Conservation (phyloP, 2,113 vertebrate species). For the Porphyrio hochstetteri region DNA sequence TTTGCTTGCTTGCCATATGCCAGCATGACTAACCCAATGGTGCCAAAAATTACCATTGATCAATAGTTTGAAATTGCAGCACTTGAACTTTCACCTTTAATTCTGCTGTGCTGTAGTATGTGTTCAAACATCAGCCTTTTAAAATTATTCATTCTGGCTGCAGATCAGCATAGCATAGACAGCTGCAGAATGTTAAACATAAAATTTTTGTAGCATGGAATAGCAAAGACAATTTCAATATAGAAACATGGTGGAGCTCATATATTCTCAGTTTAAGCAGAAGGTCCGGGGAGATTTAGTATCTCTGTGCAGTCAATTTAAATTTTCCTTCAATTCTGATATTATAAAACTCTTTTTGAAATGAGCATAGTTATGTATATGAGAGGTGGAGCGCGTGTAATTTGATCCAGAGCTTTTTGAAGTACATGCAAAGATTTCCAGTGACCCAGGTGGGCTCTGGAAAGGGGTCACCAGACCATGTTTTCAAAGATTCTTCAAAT, state of each 20-base stretch:
- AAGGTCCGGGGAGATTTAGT: background rate
- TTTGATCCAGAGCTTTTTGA: background rate
- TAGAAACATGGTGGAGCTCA: background rate
- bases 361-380: background rate
- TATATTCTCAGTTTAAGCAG: background rate
- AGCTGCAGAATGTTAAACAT: constrained; percentile 48
- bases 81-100: constrained; percentile 68
- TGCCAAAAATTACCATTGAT: constrained; percentile 68
- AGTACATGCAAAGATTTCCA: background rate
- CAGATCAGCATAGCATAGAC: constrained; percentile 22
- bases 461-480: background rate
- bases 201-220: background rate
- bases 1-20: constrained; percentile 50
- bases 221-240: background rate
- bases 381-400: background rate
- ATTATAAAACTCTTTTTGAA: background rate
- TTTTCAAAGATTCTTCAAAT: constrained; percentile 9
- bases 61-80: constrained; percentile 71
- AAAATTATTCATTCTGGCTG: constrained; percentile 61
- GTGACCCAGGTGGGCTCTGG: background rate
- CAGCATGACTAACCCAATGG: constrained; percentile 34
- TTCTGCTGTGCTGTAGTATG: constrained; percentile 49
- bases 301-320: background rate
- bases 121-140: constrained; percentile 52
- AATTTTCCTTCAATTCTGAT: background rate